Percentiles rank a stretch among this genome's conserved stretches.
phyloP scores from a whole-genome alignment of 2,113 vertebrate genomes.

The Salvelinus namaycush region DNA sequence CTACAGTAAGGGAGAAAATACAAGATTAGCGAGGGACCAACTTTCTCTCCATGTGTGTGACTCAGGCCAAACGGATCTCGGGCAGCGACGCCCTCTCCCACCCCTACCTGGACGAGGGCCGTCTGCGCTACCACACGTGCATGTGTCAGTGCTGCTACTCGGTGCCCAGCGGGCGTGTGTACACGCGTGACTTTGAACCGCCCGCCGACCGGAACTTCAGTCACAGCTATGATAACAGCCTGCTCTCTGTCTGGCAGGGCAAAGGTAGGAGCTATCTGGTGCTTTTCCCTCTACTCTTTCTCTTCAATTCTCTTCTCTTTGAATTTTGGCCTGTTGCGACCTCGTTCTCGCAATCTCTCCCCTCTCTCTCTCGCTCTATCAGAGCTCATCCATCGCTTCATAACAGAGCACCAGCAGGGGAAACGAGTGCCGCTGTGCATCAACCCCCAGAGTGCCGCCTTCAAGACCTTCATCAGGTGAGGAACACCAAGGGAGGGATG shows the following conservation, averaged over 20 bases:
- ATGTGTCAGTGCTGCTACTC: slow-evolving; percentile 87
- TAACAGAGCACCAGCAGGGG: slow-evolving; percentile 83
- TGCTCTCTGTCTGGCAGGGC: slow-evolving; percentile 84
- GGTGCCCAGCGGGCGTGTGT: slow-evolving; percentile 78
- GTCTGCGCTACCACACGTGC: slow-evolving; percentile 84
- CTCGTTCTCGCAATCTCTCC: not conserved
- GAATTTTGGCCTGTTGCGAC: not conserved
- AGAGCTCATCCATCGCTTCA: slow-evolving; percentile 85
- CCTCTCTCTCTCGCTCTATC: slow-evolving; percentile 13
- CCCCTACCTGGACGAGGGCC: slow-evolving; percentile 82
- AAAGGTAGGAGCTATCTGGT: slow-evolving; percentile 67
- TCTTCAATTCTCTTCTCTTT: not conserved
- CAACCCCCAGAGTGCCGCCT: slow-evolving; percentile 84
- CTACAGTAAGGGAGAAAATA: no score
- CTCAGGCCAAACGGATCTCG: slow-evolving; percentile 78
- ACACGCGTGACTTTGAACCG: slow-evolving; percentile 83
- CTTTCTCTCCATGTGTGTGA: no score
- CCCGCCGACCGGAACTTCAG: slow-evolving; percentile 78
- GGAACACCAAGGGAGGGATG: not conserved
- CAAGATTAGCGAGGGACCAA: no score
- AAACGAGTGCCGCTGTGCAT: slow-evolving; percentile 83
- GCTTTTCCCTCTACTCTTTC: not conserved
- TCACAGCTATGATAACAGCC: slow-evolving; percentile 82
- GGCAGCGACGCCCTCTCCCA: slow-evolving; percentile 82
- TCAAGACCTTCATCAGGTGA: slow-evolving; percentile 86